Conservation (phyloP, 1,140 invertebrate species). For the Drosophila lowei region DNA sequence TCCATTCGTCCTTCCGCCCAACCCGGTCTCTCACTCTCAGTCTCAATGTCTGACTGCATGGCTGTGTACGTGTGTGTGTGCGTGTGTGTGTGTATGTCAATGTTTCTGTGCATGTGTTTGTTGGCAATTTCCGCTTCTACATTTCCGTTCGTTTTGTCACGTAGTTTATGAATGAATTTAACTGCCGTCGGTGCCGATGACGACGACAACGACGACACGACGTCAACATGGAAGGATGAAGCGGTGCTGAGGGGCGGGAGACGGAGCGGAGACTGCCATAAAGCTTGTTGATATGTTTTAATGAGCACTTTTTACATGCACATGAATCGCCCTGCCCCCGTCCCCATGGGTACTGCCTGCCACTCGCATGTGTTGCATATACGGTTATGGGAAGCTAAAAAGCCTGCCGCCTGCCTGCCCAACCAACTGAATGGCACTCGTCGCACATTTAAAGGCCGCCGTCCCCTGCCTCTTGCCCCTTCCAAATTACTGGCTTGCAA, state of each 20-base stretch:
- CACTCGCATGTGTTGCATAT: slow-evolving; percentile 10
- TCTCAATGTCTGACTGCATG: slow-evolving; percentile 32
- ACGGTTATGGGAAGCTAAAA: slow-evolving; percentile 61
- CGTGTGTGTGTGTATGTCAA: slow-evolving; percentile 16
- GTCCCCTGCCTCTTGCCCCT: slow-evolving; percentile 30
- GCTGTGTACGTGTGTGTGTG: slow-evolving; percentile 14
- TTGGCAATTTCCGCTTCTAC: slow-evolving; percentile 78
- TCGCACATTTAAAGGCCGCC: slow-evolving; percentile 65
- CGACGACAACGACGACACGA: slow-evolving; percentile 16
- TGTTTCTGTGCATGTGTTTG: slow-evolving; percentile 54
- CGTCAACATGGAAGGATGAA: slow-evolving; percentile 5
- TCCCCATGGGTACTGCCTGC: slow-evolving; percentile 9
- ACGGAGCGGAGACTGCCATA: slow-evolving; percentile 34
- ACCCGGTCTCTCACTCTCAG: slow-evolving; percentile 12
- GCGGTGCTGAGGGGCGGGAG: background rate
- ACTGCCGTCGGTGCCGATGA: slow-evolving; percentile 64
- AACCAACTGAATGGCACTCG: slow-evolving; percentile 59
- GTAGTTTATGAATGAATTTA: slow-evolving; percentile 81
- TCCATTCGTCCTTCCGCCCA: slow-evolving; percentile 11
- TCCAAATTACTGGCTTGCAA: slow-evolving; percentile 56
- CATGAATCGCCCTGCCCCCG: slow-evolving; percentile 29
- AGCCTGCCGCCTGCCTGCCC: slow-evolving; percentile 57
- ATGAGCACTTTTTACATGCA: slow-evolving; percentile 77
- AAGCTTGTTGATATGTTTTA: slow-evolving; percentile 82
- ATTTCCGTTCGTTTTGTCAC: slow-evolving; percentile 81